Conservation (phyloP, 2,888 invertebrate species). For the Xylota sylvarum region DNA sequence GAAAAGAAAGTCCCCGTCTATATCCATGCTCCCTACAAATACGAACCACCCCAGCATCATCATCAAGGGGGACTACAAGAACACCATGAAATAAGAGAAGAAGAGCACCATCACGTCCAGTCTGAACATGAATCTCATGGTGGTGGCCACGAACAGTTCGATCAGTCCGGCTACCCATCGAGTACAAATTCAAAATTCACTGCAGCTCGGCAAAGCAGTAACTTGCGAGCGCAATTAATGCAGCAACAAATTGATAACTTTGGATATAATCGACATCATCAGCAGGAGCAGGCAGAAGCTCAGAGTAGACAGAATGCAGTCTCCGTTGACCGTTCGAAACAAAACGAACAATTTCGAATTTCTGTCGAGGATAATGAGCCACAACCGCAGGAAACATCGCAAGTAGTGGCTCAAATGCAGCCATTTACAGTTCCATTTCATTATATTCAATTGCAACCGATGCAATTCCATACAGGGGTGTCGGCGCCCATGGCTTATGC, state of each 20-base stretch:
- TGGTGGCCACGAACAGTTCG: conserved; percentile 71
- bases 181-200: conserved; percentile 77
- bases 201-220: conserved; percentile 29
- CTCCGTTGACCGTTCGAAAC: conserved; percentile 37
- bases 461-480: conserved; percentile 79
- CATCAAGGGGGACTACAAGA: conserved; percentile 36
- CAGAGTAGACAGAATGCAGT: conserved; percentile 77
- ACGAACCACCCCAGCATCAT: conserved; percentile 77
- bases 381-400: conserved; percentile 79
- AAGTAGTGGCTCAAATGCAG: conserved; percentile 78
- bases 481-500: conserved; percentile 44
- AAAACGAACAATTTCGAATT: conserved; percentile 82
- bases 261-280: conserved; percentile 72
- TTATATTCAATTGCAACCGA: conserved; percentile 81
- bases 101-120: conserved; percentile 45
- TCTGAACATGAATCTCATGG: conserved; percentile 74
- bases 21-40: conserved; percentile 84
- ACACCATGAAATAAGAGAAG: conserved; percentile 36
- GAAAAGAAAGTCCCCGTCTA: conserved; percentile 85
- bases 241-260: conserved; percentile 79
- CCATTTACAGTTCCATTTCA: conserved; percentile 81
- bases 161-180: conserved; percentile 78
- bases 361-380: conserved; percentile 74
- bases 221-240: conserved; percentile 53
- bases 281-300: conserved; percentile 77